These are phyloP conservation scores for Drosophila pectinifera DNA, from an alignment of 1,140 invertebrate genomes.

Conservation along the genomic window DNA sequence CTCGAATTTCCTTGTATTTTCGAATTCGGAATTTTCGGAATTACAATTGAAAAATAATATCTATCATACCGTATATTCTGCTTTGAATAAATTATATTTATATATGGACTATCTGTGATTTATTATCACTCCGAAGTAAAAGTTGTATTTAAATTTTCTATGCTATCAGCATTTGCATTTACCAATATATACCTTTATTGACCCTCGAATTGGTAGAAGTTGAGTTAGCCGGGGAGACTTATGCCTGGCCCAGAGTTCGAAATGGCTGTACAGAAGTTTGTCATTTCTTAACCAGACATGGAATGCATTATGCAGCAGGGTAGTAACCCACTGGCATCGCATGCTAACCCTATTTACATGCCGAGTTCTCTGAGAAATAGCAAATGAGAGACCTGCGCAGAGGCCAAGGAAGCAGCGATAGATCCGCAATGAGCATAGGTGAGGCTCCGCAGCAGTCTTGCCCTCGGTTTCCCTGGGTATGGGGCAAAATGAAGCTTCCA, in stretches of 20 bases:
- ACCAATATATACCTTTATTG: neutral
- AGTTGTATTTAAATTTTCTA: no score
- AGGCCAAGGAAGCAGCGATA: conserved; percentile 12
- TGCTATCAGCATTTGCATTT: neutral
- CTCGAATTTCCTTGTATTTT: no score
- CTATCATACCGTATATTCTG: no score
- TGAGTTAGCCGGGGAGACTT: no score
- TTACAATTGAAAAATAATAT: no score
- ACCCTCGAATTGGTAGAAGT: neutral
- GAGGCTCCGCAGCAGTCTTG: conserved; percentile 1
- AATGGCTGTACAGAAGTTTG: conserved; percentile 31
- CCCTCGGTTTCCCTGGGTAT: conserved; percentile 17
- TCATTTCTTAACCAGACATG: conserved; percentile 38
- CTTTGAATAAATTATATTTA: no score
- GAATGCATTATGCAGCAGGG: conserved; percentile 36
- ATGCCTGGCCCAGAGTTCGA: conserved; percentile 3
- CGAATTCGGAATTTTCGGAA: no score
- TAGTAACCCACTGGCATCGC: conserved; percentile 21
- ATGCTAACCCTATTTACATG: conserved; percentile 60
- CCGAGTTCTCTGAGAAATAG: conserved; percentile 40
- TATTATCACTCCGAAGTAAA: no score
- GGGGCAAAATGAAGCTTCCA: conserved; percentile 38
- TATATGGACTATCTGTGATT: no score
- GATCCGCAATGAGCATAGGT: conserved; percentile 38
- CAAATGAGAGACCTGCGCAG: conserved; percentile 32